phyloP scores from a whole-genome alignment of 2,797 vertebrate genomes.

The Neostethus bicornis region DNA sequence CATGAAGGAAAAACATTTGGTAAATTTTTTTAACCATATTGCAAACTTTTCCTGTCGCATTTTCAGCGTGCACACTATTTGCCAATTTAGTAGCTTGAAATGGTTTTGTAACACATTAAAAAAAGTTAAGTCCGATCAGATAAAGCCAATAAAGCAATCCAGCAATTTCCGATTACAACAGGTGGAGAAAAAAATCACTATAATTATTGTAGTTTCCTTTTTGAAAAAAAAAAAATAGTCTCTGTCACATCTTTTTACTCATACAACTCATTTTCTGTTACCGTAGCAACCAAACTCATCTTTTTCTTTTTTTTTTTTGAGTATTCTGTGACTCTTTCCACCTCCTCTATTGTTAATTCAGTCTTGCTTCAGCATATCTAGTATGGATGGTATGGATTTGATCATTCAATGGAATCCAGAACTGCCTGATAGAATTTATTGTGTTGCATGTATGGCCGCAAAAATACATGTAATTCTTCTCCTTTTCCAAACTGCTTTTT shows the following conservation, averaged over 20 bases:
- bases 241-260: slow-evolving; percentile 51
- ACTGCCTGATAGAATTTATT: slow-evolving; percentile 30
- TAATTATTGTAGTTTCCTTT: slow-evolving; percentile 43
- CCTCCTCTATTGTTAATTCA: slow-evolving; percentile 52
- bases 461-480: slow-evolving; percentile 3
- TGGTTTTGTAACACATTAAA: no score
- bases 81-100: no score
- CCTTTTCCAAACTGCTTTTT: slow-evolving; percentile 32
- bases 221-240: slow-evolving; percentile 46
- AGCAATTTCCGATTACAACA: neutral
- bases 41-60: no score
- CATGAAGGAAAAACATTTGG: no score
- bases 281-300: slow-evolving; percentile 67
- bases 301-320: slow-evolving; percentile 49
- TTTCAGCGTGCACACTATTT: no score
- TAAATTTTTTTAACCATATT: no score
- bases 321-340: slow-evolving; percentile 51
- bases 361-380: slow-evolving; percentile 39
- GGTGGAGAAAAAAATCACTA: slow-evolving; percentile 15
- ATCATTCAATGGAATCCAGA: slow-evolving; percentile 38
- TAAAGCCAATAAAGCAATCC: neutral
- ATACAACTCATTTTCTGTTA: slow-evolving; percentile 63
- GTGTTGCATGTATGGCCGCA: slow-evolving; percentile 27
- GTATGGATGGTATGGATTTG: slow-evolving; percentile 33
- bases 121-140: no score